These are phyloP conservation scores for Stenotaenia linearis DNA, from an alignment of 2,888 invertebrate genomes.

Conservation along the genomic window DNA sequence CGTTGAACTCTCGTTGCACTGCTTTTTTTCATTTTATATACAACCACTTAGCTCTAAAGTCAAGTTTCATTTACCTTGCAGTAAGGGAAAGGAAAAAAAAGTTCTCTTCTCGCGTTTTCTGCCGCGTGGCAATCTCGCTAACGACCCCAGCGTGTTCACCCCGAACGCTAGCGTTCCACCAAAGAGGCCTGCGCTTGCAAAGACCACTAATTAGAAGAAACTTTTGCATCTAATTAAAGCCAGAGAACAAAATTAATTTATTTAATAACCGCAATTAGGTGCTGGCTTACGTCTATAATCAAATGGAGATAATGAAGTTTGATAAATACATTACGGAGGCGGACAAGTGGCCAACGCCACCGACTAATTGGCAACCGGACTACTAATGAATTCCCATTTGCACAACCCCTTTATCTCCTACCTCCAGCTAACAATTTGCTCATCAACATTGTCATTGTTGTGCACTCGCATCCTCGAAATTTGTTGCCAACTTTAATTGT, in stretches of 20 bases:
- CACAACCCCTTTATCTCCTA: constrained; percentile 24
- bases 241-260: constrained; percentile 31
- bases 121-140: constrained; percentile 24
- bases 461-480: neutral
- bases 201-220: constrained; percentile 31
- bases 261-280: constrained; percentile 32
- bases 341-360: constrained; percentile 1
- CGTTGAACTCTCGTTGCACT: neutral
- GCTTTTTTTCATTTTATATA: neutral
- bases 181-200: constrained; percentile 19
- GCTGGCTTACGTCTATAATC: constrained; percentile 30
- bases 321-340: constrained; percentile 30
- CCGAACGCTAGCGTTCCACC: neutral
- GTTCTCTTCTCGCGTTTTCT: neutral
- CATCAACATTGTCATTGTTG: constrained; percentile 14
- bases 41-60: constrained; percentile 7
- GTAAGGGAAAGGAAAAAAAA: neutral
- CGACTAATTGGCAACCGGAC: constrained; percentile 27
- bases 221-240: constrained; percentile 32
- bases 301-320: constrained; percentile 32
- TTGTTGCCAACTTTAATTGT: constrained; percentile 10
- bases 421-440: constrained; percentile 19
- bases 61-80: constrained; percentile 19
- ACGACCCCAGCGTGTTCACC: constrained; percentile 20
- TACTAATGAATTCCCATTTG: constrained; percentile 27